Evolutionary conservation across 2,888 invertebrate genomes (phyloP), one percentile per base, ranked within the genome.

Genomic region (Drosophila fulvimacula): DNA sequence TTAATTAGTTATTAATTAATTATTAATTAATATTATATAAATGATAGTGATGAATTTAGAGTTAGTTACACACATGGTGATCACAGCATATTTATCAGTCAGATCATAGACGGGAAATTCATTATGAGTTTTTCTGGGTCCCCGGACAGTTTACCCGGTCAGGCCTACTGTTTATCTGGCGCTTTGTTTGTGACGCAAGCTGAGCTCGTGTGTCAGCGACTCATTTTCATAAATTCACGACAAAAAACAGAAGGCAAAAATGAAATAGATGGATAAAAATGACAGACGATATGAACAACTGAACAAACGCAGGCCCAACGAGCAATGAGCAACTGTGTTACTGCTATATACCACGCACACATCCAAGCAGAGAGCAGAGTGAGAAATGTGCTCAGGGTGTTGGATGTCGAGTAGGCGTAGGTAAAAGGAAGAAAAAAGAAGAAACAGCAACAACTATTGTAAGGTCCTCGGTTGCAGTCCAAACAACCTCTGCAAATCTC

Each of bases 211-310:
- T 68, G 69, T 39, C 74, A 66, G 64, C 72, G 65, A 64, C 87
- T 89, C 79, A 89, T 88, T 89, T 88, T 83, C 85, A 89, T 87
- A 89, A 88, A 88, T 88, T 88, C 80, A 82, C 79, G 70, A 44
- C 52, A 75, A 70, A 69, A 69, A 68, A 67, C 49, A 49, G 49
- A 38, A 9, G 19, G 19, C 17, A 65, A 61, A 58, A 56, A 61
- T 34, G 58, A 62, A 53, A 65, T 55, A 65, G 73, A 73, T 76
- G 67, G 79, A 79, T 70, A 76, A 76, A 81, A 76, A 69, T 72
- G 73, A 76, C 76, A 70, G 76, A 60, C 78, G 85, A 83, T 69
- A 82, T 85, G 85, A 87, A 74, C 67, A 88, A 88, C 68, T 84
- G 82, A 80, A 79, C 61, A 76, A 79, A 84, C 79, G 82, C 76